Percentiles rank a stretch among this genome's conserved stretches.
These are phyloP conservation scores for Gallinago nigripennis DNA, from an alignment of 2,797 vertebrate species.

Conservation along the genomic window DNA sequence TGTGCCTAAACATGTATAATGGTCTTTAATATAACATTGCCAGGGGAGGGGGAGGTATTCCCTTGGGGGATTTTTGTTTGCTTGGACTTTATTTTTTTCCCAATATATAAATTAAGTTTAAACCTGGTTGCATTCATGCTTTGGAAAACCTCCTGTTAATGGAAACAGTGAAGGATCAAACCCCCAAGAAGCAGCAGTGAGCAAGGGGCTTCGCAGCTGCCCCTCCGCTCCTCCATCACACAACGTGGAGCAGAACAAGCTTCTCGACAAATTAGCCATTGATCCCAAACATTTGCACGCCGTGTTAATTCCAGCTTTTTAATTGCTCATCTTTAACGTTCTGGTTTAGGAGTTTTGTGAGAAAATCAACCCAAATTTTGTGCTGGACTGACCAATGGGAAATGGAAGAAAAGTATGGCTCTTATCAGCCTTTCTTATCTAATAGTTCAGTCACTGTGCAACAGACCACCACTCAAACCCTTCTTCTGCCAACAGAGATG, in stretches of 20 bases:
- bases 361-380: not conserved
- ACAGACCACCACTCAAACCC: not conserved
- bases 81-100: not conserved
- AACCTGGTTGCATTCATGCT: not conserved
- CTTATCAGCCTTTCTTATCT: not conserved
- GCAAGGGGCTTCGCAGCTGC: not conserved
- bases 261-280: not conserved
- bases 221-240: not conserved
- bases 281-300: not conserved
- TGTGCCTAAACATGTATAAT: not conserved
- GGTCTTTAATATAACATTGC: not conserved
- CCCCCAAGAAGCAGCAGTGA: not conserved
- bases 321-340: not conserved
- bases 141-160: not conserved
- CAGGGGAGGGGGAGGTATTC: fast-evolving
- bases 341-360: not conserved
- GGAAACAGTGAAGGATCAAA: not conserved
- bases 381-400: not conserved
- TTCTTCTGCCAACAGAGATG: not conserved
- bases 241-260: fast-evolving
- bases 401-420: not conserved
- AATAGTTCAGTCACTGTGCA: not conserved
- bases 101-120: not conserved
- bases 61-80: not conserved
- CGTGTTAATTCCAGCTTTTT: not conserved